Conservation (phyloP, 2,888 invertebrate genomes). For the Bellardia pandia region DNA sequence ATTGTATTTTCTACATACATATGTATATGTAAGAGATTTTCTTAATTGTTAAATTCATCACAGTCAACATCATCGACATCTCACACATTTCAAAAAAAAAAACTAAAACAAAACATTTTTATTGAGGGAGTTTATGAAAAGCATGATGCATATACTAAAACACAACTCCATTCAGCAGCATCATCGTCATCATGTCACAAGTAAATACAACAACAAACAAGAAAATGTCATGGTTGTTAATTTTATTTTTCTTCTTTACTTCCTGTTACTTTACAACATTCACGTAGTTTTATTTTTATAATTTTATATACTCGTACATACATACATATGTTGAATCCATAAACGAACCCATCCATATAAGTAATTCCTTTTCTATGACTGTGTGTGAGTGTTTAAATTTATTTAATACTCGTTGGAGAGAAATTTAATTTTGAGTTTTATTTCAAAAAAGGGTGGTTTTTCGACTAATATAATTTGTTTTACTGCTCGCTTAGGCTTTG, state of each 20-base stretch:
- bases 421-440: slow-evolving; percentile 41
- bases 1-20: not conserved
- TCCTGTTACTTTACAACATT: slow-evolving; percentile 62
- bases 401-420: not conserved
- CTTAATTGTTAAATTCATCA: slow-evolving; percentile 52
- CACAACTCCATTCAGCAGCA: not conserved
- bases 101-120: slow-evolving; percentile 1
- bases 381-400: not conserved
- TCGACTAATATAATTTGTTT: not conserved
- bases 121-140: slow-evolving; percentile 46
- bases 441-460: slow-evolving; percentile 45
- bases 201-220: slow-evolving; percentile 7
- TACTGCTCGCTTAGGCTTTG: slow-evolving; percentile 4
- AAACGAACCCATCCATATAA: not conserved
- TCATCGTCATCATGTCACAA: not conserved
- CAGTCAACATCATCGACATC: not conserved
- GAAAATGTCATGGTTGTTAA: slow-evolving; percentile 45
- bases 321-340: not conserved
- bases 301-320: slow-evolving; percentile 39
- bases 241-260: slow-evolving; percentile 61
- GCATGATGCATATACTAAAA: slow-evolving; percentile 13
- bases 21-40: slow-evolving; percentile 42
- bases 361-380: not conserved
- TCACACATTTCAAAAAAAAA: slow-evolving; percentile 24
- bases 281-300: slow-evolving; percentile 27